Evolutionary conservation across 2,888 invertebrate genomes (phyloP).

Genomic region (Blera fallax): DNA sequence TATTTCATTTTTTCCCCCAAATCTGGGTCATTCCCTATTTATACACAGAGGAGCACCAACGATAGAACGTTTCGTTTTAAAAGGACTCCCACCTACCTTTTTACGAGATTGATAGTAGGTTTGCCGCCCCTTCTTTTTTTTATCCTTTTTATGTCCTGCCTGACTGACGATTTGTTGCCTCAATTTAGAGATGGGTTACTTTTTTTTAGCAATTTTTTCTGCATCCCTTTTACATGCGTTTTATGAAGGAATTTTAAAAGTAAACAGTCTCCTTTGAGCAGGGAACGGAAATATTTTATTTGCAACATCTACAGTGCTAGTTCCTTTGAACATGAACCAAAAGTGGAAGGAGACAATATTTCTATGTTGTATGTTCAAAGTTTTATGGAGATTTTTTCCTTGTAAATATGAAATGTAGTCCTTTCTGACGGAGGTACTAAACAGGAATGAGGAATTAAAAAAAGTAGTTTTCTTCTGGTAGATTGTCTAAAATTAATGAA

Average conservation of each 20-base stretch:
- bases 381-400: not conserved
- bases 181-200: not conserved
- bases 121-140: not conserved
- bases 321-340: not conserved
- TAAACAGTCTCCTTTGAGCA: slow-evolving; percentile 22
- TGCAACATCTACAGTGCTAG: not conserved
- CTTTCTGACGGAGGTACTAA: not conserved
- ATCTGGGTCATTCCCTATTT: slow-evolving; percentile 28
- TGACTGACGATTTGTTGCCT: slow-evolving; percentile 2
- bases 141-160: not conserved
- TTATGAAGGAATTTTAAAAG: not conserved
- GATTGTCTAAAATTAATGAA: not conserved
- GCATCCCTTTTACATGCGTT: not conserved
- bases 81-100: not conserved
- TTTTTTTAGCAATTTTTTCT: not conserved
- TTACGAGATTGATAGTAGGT: slow-evolving; percentile 17
- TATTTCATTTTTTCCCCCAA: slow-evolving; percentile 24
- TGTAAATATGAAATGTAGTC: not conserved
- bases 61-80: not conserved
- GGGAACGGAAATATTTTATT: not conserved
- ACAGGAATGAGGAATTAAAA: not conserved
- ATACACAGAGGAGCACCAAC: not conserved
- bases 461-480: no score
- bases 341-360: not conserved
- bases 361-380: not conserved